Evolutionary conservation across 2,113 vertebrate species (phyloP), one percentile per base, ranked within the genome.

Genomic region (Lamprotornis superbus): DNA sequence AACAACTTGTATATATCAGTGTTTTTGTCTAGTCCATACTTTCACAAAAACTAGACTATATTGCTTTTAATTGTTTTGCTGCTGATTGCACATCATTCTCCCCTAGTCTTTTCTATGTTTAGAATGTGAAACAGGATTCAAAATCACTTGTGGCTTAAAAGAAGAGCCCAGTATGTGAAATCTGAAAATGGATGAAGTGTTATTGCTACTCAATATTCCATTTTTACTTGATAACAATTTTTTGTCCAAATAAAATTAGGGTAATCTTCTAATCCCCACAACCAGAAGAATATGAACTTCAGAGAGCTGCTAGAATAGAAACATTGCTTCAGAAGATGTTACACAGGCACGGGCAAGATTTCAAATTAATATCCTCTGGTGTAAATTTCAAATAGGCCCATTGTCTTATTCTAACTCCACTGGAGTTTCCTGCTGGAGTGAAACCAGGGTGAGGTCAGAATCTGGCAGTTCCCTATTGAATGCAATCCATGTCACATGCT

Each of bases 281-380:
- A 64, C 33, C 42, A 80, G 53, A 71, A 64, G 35, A 69, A 65
- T 1, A 46, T 2, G 39, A 53, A 9, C 23, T 87, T 73, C 56
- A 73, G 63, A 81, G 37, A 60, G 47, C 16, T 56, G 17, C 57
- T 73, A 42, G 47, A 73, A 86, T 12, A 91, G 39, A 93, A 71
- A 52, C 10, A 83, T 22, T 59, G 52, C 87, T 88, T 57, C 49
- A 92, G 10, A 31, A 44, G 55, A 77, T 67, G 39, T 28, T 70
- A 63, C 4, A 7, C 7, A 31, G 74, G 27, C 19, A 50, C 8
- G 15, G 87, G 61, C 37, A 25, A 73, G 11, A 31, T 76, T 94
- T 70, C 87, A 95, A 91, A 87, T 55, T 90, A 71, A 85, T 95
- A 91, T 93, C 53, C 78, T 95, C 67, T 80, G 78, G 63, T 95